Conservation (phyloP, 2,888 invertebrate genomes). For the Prenolepis imparis region DNA sequence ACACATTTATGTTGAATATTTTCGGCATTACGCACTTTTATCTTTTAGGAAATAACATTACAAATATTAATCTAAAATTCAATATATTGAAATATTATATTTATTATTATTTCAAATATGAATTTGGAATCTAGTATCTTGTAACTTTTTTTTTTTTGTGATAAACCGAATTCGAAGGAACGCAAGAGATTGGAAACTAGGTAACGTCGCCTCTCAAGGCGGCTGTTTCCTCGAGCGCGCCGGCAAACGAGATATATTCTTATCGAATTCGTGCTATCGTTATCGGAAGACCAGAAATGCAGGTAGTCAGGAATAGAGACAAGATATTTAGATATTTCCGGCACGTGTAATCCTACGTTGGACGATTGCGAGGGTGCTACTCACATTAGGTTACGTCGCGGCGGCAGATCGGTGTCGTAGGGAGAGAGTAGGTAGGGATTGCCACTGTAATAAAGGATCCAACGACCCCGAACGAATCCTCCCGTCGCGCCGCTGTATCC, state of each 20-base stretch:
- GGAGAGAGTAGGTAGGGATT: conserved; percentile 62
- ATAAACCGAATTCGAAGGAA: background rate
- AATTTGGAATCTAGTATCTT: background rate
- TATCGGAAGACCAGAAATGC: conserved; percentile 18
- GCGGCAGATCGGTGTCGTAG: conserved; percentile 48
- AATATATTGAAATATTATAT: conserved; percentile 4
- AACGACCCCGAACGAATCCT: conserved; percentile 78
- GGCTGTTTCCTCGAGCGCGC: background rate
- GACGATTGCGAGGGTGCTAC: conserved; percentile 55
- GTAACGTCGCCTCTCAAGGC: conserved; percentile 4
- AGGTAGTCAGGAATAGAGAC: conserved; percentile 51
- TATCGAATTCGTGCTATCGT: conserved; percentile 9
- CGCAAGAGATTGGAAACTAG: conserved; percentile 18
- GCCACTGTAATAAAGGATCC: conserved; percentile 79
- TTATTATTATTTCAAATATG: background rate
- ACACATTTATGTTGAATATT: background rate
- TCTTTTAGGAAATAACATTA: background rate
- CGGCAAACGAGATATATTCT: background rate
- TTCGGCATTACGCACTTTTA: background rate
- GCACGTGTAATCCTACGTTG: conserved; percentile 67
- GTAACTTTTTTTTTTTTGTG: background rate
- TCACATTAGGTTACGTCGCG: conserved; percentile 38
- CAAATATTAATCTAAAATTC: background rate
- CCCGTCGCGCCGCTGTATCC: conserved; percentile 2
- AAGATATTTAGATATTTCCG: conserved; percentile 66